A percentile compares a stretch with the other conserved stretches of the same genome.
Conservation (phyloP, 2,113 vertebrate species). For the Phoenicopterus ruber region DNA sequence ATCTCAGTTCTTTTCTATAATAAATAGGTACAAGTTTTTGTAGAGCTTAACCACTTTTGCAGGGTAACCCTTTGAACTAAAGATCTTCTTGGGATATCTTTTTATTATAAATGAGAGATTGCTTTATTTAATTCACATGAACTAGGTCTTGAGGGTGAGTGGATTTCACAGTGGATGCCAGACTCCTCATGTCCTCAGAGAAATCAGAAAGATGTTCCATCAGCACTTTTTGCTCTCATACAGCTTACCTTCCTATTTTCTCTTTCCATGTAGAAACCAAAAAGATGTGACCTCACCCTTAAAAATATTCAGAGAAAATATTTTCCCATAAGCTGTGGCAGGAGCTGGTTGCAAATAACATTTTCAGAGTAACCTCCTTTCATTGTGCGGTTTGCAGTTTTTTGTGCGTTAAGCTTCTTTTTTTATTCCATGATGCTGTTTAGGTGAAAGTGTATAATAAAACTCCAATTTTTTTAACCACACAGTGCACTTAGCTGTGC, state of each 20-base stretch:
- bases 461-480: background rate
- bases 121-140: background rate
- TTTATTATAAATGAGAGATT: background rate
- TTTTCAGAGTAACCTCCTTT: background rate
- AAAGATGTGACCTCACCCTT: background rate
- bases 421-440: background rate
- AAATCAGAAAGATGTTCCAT: background rate
- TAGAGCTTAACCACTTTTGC: background rate
- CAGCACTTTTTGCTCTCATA: accelerated
- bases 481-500: background rate
- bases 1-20: background rate
- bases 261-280: background rate
- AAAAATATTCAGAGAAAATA: background rate
- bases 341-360: background rate
- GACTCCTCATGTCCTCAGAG: background rate
- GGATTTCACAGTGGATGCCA: background rate
- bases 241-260: background rate
- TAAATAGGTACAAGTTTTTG: background rate
- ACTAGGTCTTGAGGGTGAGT: background rate
- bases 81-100: background rate
- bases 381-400: background rate
- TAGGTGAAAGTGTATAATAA: background rate
- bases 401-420: background rate
- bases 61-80: background rate
- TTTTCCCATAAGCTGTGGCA: background rate